These are phyloP conservation scores for Vulpes lagopus DNA, from an alignment of 2,113 vertebrate genomes.

Conservation along the genomic window DNA sequence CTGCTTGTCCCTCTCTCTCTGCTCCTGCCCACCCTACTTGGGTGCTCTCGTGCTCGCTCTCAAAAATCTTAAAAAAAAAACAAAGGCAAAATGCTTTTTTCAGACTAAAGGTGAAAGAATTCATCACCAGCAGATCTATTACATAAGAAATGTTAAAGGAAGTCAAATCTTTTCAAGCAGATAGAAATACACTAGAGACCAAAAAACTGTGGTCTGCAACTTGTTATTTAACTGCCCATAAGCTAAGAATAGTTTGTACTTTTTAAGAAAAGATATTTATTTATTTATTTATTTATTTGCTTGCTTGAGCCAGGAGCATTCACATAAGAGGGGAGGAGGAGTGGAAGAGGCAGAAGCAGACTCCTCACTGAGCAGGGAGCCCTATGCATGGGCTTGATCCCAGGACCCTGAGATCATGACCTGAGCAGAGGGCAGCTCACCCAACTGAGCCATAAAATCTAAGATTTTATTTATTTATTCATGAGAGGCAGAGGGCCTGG, in stretches of 20 bases:
- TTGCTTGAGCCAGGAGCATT: background rate
- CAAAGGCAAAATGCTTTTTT: background rate
- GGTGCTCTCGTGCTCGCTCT: background rate
- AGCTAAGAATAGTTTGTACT: background rate
- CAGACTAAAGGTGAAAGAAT: background rate
- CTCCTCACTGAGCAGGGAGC: background rate
- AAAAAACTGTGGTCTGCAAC: background rate
- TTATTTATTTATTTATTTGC: background rate
- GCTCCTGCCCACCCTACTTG: background rate
- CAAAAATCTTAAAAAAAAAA: background rate
- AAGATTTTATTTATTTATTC: too few species aligned
- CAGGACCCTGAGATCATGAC: background rate
- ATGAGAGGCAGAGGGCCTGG: too few species aligned
- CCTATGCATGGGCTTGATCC: rapidly evolving
- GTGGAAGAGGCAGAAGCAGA: background rate
- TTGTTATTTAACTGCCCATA: background rate
- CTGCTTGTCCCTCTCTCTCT: background rate
- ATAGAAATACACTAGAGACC: background rate
- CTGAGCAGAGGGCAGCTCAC: background rate
- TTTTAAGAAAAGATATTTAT: background rate
- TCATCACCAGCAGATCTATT: background rate
- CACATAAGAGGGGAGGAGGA: background rate
- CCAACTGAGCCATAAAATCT: background rate
- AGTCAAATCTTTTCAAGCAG: background rate
- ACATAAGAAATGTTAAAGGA: background rate